Percentiles rank a stretch among this genome's conserved stretches.
These are phyloP conservation scores for Sciurus vulgaris DNA, from an alignment of 2,797 vertebrate genomes.

Conservation along the genomic window DNA sequence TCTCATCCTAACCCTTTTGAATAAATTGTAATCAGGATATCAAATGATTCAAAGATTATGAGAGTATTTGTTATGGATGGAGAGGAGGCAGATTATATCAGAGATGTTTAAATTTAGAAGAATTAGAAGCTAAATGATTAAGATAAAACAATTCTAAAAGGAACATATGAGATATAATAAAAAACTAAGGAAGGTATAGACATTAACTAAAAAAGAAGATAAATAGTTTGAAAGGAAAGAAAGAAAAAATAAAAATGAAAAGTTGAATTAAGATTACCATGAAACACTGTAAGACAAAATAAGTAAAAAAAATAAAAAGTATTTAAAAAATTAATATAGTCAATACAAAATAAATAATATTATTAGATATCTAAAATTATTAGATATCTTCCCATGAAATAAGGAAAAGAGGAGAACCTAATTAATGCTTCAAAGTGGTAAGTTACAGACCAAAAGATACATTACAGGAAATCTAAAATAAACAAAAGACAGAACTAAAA, in stretches of 20 bases:
- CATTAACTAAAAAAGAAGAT: neutral
- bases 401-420: neutral
- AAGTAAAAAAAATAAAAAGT: neutral
- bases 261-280: neutral
- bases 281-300: neutral
- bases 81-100: neutral
- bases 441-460: neutral
- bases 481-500: neutral
- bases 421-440: neutral
- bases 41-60: neutral
- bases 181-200: neutral
- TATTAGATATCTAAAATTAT: neutral
- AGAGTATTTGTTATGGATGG: neutral
- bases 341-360: neutral
- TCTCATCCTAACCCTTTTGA: neutral
- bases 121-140: neutral
- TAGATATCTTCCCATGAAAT: neutral
- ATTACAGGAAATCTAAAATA: neutral
- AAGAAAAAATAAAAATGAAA: neutral
- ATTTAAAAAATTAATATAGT: neutral
- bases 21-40: neutral
- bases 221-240: neutral
- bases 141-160: slow-evolving; percentile 4
- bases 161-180: neutral
- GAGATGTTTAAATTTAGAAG: neutral